Conservation (phyloP, 1,140 invertebrate genomes). For the Drosophila ironensis region DNA sequence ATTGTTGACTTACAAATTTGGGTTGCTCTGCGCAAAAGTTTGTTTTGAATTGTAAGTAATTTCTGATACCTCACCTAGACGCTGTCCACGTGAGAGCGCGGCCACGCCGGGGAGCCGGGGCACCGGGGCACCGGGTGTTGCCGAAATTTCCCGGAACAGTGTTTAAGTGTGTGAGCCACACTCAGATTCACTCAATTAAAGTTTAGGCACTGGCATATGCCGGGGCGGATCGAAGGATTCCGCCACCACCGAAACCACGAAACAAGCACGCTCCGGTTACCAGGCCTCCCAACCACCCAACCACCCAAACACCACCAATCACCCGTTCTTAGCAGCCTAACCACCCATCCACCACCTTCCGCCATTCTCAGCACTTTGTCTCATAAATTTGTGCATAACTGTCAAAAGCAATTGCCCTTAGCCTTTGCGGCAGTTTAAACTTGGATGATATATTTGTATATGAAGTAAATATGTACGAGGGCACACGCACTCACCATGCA, state of each 20-base stretch:
- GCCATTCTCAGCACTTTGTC: slow-evolving; percentile 64
- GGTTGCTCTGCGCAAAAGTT: slow-evolving; percentile 73
- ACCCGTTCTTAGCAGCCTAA: too few species aligned
- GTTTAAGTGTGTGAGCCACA: slow-evolving; percentile 2
- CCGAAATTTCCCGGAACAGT: too few species aligned
- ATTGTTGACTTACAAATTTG: slow-evolving; percentile 79
- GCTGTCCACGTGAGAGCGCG: slow-evolving; percentile 24
- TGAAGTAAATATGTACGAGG: slow-evolving; percentile 36
- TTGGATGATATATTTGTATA: slow-evolving; percentile 79
- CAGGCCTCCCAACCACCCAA: not conserved
- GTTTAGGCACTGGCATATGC: slow-evolving; percentile 40
- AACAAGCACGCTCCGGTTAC: slow-evolving; percentile 12
- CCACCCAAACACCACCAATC: too few species aligned
- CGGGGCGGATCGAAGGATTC: not conserved
- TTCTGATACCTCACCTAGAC: slow-evolving; percentile 71
- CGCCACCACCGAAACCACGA: slow-evolving; percentile 21
- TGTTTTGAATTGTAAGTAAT: slow-evolving; percentile 80
- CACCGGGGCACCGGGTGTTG: too few species aligned
- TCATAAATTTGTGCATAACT: slow-evolving; percentile 79
- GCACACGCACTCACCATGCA: slow-evolving; percentile 1
- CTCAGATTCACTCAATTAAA: slow-evolving; percentile 71
- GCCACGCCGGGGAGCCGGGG: not conserved
- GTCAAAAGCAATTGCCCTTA: slow-evolving; percentile 79
- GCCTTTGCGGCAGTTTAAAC: slow-evolving; percentile 78
- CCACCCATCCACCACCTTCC: not conserved